phyloP scores from a whole-genome alignment of 2,797 vertebrate genomes.

The Ispidina lecontei region DNA sequence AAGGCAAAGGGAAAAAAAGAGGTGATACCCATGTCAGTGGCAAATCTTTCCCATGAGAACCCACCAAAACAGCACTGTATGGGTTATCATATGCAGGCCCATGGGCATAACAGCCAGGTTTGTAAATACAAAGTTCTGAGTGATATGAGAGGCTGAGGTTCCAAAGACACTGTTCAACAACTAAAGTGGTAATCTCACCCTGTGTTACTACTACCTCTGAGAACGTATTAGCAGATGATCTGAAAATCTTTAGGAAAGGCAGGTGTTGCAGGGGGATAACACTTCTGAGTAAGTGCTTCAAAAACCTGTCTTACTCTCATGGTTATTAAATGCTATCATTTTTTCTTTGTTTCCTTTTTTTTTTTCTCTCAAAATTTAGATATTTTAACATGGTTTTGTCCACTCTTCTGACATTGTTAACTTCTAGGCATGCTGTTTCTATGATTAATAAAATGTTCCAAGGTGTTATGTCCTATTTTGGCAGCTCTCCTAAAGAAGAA shows the following conservation, averaged over 20 bases:
- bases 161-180: neutral
- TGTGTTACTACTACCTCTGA: neutral
- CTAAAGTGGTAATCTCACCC: neutral
- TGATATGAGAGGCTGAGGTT: neutral
- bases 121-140: neutral
- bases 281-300: neutral
- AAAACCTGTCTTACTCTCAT: neutral
- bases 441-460: neutral
- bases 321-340: neutral
- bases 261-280: neutral
- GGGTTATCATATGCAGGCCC: neutral
- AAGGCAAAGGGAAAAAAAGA: neutral
- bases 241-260: neutral
- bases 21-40: fast-evolving
- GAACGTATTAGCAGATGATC: neutral
- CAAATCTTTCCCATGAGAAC: neutral
- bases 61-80: neutral
- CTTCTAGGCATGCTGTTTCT: neutral
- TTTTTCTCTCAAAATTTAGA: neutral
- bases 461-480: neutral
- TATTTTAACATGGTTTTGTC: neutral
- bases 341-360: neutral
- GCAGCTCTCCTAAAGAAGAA: neutral
- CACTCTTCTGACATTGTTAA: neutral
- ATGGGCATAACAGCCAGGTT: fast-evolving